These are phyloP conservation scores for Rhopalosiphum maidis DNA, from an alignment of 1,140 invertebrate species.

Conservation along the genomic window DNA sequence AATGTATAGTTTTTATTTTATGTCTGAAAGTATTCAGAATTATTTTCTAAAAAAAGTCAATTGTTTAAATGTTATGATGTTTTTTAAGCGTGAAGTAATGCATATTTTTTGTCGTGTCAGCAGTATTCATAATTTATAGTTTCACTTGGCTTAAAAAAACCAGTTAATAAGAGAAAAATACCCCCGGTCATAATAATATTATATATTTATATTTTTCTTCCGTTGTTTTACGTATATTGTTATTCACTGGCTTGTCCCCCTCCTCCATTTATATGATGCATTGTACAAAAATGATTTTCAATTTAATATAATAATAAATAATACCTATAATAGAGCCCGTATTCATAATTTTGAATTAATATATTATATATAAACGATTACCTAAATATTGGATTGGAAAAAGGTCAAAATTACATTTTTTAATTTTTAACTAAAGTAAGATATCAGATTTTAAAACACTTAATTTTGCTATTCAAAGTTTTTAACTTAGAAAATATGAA, in stretches of 20 bases:
- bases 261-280: not conserved
- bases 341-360: no score
- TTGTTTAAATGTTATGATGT: slow-evolving; percentile 16
- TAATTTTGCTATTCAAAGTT: no score
- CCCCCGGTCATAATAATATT: not conserved
- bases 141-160: not conserved
- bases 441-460: no score
- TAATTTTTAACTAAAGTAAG: no score
- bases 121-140: slow-evolving; percentile 1
- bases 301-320: not conserved
- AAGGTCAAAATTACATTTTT: no score
- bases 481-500: no score
- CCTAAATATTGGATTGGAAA: no score
- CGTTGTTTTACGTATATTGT: not conserved
- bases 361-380: no score
- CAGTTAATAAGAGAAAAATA: not conserved
- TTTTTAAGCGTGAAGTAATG: not conserved
- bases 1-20: not conserved
- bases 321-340: no score
- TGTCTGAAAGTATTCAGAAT: not conserved
- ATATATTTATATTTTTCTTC: not conserved
- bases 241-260: not conserved
- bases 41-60: not conserved
- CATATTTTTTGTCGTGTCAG: not conserved
- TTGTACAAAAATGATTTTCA: not conserved